Evolutionary conservation across 2,113 vertebrate species (phyloP).

Genomic region (Pelodiscus sinensis): DNA sequence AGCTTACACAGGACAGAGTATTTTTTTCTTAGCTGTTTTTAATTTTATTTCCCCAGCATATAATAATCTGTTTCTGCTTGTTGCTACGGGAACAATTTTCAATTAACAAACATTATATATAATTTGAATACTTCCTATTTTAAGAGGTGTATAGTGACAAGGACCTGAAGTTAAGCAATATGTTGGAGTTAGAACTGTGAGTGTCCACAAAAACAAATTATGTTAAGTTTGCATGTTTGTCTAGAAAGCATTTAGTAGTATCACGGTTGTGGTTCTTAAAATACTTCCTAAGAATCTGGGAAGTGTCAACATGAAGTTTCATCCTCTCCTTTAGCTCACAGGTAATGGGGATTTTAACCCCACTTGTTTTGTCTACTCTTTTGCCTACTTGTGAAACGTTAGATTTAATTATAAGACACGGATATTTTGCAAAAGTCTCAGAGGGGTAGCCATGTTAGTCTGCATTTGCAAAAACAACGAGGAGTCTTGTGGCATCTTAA

Average conservation of each 20-base stretch:
- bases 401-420: background rate
- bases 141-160: background rate
- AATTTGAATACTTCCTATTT: background rate
- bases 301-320: background rate
- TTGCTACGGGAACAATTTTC: background rate
- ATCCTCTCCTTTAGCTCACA: background rate
- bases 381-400: background rate
- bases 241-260: background rate
- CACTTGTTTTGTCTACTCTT: background rate
- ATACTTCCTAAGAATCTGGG: background rate
- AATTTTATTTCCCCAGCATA: background rate
- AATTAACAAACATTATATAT: background rate
- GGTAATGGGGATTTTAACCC: background rate
- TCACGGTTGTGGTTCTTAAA: accelerated
- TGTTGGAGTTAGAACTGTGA: background rate
- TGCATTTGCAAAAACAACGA: too few species aligned
- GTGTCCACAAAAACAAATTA: background rate
- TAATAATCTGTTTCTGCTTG: background rate
- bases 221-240: background rate
- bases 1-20: background rate
- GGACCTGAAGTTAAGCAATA: background rate
- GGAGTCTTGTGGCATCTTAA: too few species aligned
- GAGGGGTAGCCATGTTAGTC: background rate
- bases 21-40: background rate
- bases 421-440: background rate